Evolutionary conservation across 23 tunicate species (phyloP).

Genomic region (Aplidium turbinatum): DNA sequence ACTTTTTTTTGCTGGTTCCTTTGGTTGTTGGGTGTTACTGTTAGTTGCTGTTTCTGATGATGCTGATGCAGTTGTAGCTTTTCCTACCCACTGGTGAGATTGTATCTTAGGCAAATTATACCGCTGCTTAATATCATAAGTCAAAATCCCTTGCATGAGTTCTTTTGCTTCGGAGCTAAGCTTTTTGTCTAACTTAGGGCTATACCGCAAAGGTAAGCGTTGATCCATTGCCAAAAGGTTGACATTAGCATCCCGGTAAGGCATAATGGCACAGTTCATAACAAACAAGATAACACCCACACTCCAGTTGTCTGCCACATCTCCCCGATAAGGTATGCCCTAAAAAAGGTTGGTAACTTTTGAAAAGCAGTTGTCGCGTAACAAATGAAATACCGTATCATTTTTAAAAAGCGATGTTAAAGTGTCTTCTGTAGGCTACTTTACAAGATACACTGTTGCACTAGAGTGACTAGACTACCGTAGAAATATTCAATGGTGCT

Average conservation of each 20-base stretch:
- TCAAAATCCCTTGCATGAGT: constrained; percentile 62
- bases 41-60: too few species aligned
- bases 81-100: constrained; percentile 22
- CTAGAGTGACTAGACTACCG: too few species aligned
- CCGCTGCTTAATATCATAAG: constrained; percentile 17
- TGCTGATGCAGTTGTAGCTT: background rate
- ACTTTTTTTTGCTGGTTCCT: background rate
- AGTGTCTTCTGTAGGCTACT: too few species aligned
- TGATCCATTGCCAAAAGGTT: constrained; percentile 51
- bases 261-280: constrained; percentile 82
- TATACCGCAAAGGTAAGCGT: constrained; percentile 50
- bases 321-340: constrained; percentile 76
- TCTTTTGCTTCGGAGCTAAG: constrained; percentile 28
- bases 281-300: constrained; percentile 76
- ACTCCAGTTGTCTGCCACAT: constrained; percentile 80
- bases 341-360: background rate
- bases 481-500: too few species aligned
- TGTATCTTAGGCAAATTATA: constrained; percentile 10
- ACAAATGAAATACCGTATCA: background rate
- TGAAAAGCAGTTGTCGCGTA: too few species aligned
- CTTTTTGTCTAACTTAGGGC: constrained; percentile 33
- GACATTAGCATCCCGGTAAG: constrained; percentile 67
- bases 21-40: too few species aligned
- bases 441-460: too few species aligned
- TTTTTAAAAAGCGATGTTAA: too few species aligned